phyloP scores from a whole-genome alignment of 1,140 invertebrate species.

The Leguminivora glycinivorella region DNA sequence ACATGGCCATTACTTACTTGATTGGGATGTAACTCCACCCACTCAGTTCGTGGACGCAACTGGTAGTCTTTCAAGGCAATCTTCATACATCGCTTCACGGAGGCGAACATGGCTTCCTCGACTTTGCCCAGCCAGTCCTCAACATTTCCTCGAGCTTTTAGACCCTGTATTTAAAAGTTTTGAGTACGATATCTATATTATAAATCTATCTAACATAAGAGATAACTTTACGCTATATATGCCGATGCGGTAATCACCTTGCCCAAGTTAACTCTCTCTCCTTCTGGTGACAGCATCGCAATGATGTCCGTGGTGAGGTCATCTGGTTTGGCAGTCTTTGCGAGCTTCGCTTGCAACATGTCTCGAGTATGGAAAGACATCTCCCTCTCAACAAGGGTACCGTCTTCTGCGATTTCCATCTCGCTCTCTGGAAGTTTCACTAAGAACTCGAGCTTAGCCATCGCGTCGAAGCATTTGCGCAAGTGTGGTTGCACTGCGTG shows the following conservation, averaged over 20 bases:
- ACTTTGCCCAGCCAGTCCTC: constrained; percentile 94
- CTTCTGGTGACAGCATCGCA: constrained; percentile 92
- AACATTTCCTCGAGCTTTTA: constrained; percentile 92
- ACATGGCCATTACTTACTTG: constrained; percentile 69
- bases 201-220: background rate
- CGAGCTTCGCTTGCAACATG: constrained; percentile 61
- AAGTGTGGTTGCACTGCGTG: constrained; percentile 93
- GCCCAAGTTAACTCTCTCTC: constrained; percentile 86
- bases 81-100: constrained; percentile 87
- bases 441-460: constrained; percentile 89
- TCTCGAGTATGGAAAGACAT: constrained; percentile 67
- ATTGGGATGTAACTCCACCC: constrained; percentile 81
- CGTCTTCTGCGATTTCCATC: constrained; percentile 68
- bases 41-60: constrained; percentile 79
- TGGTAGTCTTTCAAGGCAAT: constrained; percentile 83
- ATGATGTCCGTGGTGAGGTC: constrained; percentile 88
- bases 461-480: constrained; percentile 94
- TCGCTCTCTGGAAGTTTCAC: constrained; percentile 76
- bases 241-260: constrained; percentile 80
- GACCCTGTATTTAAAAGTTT: constrained; percentile 76
- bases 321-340: constrained; percentile 61
- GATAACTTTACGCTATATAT: too few species aligned
- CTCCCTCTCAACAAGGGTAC: constrained; percentile 59
- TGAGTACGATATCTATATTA: background rate
- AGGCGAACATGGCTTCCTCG: constrained; percentile 90